Evolutionary conservation across 1,140 invertebrate species (phyloP).

Genomic region (Elymnias hypermnestra): DNA sequence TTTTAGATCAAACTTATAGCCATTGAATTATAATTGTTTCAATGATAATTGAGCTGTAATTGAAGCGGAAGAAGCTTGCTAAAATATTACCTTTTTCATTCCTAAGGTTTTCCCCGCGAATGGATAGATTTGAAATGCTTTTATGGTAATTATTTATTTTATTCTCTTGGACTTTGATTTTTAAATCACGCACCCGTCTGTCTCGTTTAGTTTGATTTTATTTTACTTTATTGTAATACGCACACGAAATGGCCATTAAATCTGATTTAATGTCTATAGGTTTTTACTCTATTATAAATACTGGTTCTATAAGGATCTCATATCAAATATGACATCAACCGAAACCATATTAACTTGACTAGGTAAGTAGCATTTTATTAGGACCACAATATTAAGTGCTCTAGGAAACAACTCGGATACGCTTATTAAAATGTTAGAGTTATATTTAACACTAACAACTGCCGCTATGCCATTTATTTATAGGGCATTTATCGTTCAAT

Average conservation of each 20-base stretch:
- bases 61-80: neutral
- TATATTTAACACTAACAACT: no score
- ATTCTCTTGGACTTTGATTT: neutral
- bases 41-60: neutral
- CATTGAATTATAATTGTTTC: neutral
- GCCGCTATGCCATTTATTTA: no score
- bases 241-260: neutral
- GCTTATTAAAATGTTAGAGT: no score
- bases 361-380: no score
- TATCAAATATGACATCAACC: no score
- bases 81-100: neutral
- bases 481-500: no score
- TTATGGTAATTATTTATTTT: slow-evolving; percentile 1
- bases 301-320: neutral
- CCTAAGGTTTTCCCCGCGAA: neutral
- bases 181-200: neutral
- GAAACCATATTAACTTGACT: no score
- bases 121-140: neutral
- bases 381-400: no score
- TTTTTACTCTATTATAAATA: neutral
- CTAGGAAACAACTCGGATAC: no score
- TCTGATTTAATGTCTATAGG: neutral
- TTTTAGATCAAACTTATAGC: no score
- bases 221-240: neutral
- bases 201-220: neutral